Conservation (phyloP, 2,113 vertebrate genomes). For the Entelurus aequoreus region DNA sequence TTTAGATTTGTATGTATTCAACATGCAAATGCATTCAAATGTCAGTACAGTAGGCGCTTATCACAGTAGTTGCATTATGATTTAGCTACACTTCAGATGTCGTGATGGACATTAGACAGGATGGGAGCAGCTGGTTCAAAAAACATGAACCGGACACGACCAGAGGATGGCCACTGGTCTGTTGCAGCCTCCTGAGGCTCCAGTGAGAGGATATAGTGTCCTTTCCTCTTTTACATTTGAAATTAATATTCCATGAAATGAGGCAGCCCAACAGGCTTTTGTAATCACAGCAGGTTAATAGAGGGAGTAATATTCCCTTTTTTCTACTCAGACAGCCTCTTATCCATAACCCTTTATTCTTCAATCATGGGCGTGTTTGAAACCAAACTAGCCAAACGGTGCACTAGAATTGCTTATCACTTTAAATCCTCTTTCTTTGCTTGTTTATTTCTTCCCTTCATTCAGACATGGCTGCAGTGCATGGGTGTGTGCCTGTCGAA, state of each 20-base stretch:
- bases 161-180: not conserved
- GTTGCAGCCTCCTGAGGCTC: conserved; percentile 18
- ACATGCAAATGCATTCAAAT: not conserved
- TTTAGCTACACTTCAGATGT: not conserved
- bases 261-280: conserved; percentile 80
- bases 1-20: not conserved
- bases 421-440: conserved; percentile 72
- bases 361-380: conserved; percentile 77
- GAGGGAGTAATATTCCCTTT: conserved; percentile 90
- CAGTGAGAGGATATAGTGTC: conserved; percentile 29
- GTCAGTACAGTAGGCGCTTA: not conserved
- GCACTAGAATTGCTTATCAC: conserved; percentile 60
- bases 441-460: conserved; percentile 10
- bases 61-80: not conserved
- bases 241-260: conserved; percentile 99
- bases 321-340: conserved; percentile 43
- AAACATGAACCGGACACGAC: not conserved
- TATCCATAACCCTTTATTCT: conserved; percentile 31
- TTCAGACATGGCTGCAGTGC: conserved; percentile 37
- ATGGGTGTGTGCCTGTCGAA: conserved; percentile 56
- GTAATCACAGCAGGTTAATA: conserved; percentile 98
- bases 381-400: conserved; percentile 80
- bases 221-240: conserved; percentile 86
- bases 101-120: not conserved
- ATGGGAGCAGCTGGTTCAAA: not conserved